A percentile compares a stretch with the other conserved stretches of the same genome.
Conservation (phyloP, 1,140 invertebrate genomes). For the Cheumatopsyche charites region DNA sequence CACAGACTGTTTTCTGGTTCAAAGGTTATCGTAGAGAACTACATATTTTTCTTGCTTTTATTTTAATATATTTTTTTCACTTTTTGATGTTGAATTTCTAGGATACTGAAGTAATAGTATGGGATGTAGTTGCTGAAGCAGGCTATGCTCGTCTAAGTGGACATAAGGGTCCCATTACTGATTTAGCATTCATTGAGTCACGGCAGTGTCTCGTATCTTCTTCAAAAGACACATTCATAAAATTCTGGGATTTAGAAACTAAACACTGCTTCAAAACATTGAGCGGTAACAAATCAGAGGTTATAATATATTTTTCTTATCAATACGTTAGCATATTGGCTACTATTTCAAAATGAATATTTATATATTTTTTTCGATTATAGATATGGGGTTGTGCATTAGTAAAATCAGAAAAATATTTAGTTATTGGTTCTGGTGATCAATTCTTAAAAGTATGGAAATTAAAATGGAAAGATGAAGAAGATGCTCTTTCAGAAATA, state of each 20-base stretch:
- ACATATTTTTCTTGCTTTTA: not conserved
- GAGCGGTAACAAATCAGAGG: constrained; percentile 77
- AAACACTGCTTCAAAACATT: constrained; percentile 96
- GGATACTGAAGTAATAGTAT: constrained; percentile 93
- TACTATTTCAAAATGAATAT: not conserved
- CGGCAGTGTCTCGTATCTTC: constrained; percentile 83
- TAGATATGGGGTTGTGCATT: constrained; percentile 88
- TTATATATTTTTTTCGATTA: constrained; percentile 42
- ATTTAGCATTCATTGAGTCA: constrained; percentile 78
- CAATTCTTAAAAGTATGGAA: constrained; percentile 86
- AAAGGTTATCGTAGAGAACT: constrained; percentile 65
- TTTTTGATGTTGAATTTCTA: constrained; percentile 52
- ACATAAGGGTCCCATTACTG: constrained; percentile 92
- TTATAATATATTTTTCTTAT: constrained; percentile 47
- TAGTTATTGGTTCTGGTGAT: constrained; percentile 87
- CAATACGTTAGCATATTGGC: not conserved
- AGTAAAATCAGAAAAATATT: constrained; percentile 76
- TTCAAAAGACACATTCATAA: constrained; percentile 94
- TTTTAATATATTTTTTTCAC: constrained; percentile 3
- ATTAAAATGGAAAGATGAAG: constrained; percentile 62
- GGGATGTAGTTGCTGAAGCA: constrained; percentile 91
- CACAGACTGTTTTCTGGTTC: constrained; percentile 84
- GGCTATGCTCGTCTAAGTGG: constrained; percentile 89
- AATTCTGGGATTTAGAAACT: constrained; percentile 96
- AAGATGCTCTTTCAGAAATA: constrained; percentile 62